Base-by-base conservation (phyloP, 2,797 vertebrate species). In the Babyrousa celebensis region DNA sequence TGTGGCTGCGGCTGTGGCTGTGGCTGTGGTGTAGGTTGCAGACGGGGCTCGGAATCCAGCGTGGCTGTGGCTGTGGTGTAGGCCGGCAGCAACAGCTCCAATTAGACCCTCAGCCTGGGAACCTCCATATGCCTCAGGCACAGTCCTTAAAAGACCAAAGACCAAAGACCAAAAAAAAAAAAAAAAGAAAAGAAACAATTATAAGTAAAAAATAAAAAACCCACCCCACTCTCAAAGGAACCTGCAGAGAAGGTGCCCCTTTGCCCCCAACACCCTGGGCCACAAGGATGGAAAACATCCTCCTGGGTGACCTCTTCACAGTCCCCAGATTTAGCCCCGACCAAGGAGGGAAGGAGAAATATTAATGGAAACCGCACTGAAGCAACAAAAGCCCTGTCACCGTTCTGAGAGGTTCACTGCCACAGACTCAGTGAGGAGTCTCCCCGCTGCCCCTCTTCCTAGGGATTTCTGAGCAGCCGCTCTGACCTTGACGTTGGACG, bases 401-500 rank as follows among this genome's bases (percentile, higher is more conserved):
- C 18, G 0, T 5, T 36, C 75, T 29, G 40, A 62, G 10, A 21
- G 32, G 15, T 2, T 60, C 60, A 29, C 0, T 0, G 27, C 36
- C 67, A 2, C 71, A 0, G 17, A 16, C 48, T 52, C 48, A n/a
- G 20, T 48, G 1, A 12, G n/a, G 32, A 16, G 1, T 12, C 27
- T 32, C 16, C 4, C 23, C 56, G 75, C 68, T 60, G 4, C 0
- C 12, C 75, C 21, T 29, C 48, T 23, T 89, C 23, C 85, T 87
- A 63, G 94, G 85, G 94, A 27, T 74, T 95, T 78, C 77, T 16
- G 75, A 96, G 91, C 65, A 71, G 80, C 95, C 12, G 97, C 0
- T 1, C 96, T 70, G 96, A 95, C 96, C 97, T 79, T 89, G 93
- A 78, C 6, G 74, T 62, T 96, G 91, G 94, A 36, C 15, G 12